Base-by-base conservation (phyloP, 2,888 invertebrate genomes). In the Leuctra nigra region DNA sequence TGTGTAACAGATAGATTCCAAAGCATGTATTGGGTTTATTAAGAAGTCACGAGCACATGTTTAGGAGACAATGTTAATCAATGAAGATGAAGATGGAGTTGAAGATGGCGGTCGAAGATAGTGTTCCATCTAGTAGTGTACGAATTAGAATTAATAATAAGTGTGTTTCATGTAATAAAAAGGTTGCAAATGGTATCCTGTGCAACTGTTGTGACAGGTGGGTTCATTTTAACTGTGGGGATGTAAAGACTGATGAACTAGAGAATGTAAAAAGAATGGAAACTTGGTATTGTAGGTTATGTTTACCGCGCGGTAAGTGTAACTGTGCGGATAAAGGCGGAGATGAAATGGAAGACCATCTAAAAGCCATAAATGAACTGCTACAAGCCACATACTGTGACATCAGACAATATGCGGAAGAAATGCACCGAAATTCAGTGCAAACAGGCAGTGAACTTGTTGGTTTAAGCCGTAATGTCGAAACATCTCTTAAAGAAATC, bases 231-330 rank as follows among this genome's bases (percentile, higher is more conserved):
- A 2, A 4, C 20, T 41, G 41, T 41, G 41, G 16, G 4, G 20
- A 41, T 41, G 18, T 41, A 16, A n/a, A n/a, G 16, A n/a, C 6
- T 16, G 18, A 41, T 41, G 41, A 41, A 11, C 3, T 41, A 18
- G 41, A 41, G 2, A 41, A 20, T 11, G 41, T 7, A 11, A 18
- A 41, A 41, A 41, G 41, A 11, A 18, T 16, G 18, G 11, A 16
- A 14, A 16, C 41, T 6, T 41, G 41, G 41, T 16, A 16, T 41
- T 41, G 41, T 16, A 41, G 41, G 41, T 41, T 41, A 41, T 41
- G 41, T 41, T 41, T 41, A 18, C 16, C 18, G 20, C 3, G 18
- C 14, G n/a, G 20, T 11, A 41, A 11, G 41, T 41, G 41, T 41
- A 41, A 41, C 29, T 29, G 29, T 29, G 29, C 29, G 6, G 29